These are phyloP conservation scores for Strigamia transsilvanica DNA, from an alignment of 2,888 invertebrate genomes.

Conservation along the genomic window DNA sequence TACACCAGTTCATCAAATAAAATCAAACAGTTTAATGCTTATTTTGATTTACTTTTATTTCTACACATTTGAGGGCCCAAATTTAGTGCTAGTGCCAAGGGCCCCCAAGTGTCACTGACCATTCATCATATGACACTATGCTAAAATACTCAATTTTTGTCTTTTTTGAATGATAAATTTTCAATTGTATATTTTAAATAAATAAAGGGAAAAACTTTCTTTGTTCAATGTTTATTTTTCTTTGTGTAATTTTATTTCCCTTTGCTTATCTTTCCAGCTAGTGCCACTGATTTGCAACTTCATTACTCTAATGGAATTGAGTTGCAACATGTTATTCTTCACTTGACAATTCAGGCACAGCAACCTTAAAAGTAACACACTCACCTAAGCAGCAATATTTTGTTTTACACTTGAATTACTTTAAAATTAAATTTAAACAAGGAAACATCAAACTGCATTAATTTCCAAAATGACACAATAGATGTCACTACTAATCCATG, in stretches of 20 bases:
- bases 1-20: no score
- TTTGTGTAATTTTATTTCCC: neutral
- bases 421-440: neutral
- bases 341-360: neutral
- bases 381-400: neutral
- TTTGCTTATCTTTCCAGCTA: slow-evolving; percentile 5
- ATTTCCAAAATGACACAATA: neutral
- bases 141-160: no score
- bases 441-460: neutral
- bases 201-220: no score
- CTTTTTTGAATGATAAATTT: no score
- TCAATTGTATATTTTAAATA: no score
- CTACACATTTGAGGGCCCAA: no score
- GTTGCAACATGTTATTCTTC: neutral
- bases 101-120: no score
- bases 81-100: no score
- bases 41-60: no score
- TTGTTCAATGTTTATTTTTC: neutral
- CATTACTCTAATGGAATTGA: slow-evolving; percentile 40
- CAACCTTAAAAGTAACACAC: neutral
- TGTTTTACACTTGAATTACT: neutral
- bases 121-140: no score
- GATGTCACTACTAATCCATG: neutral
- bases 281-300: slow-evolving; percentile 43
- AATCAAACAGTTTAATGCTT: no score